A percentile compares a stretch with the other conserved stretches of the same genome.
phyloP scores from a whole-genome alignment of 2,888 invertebrate species.

The Maniola hyperantus region DNA sequence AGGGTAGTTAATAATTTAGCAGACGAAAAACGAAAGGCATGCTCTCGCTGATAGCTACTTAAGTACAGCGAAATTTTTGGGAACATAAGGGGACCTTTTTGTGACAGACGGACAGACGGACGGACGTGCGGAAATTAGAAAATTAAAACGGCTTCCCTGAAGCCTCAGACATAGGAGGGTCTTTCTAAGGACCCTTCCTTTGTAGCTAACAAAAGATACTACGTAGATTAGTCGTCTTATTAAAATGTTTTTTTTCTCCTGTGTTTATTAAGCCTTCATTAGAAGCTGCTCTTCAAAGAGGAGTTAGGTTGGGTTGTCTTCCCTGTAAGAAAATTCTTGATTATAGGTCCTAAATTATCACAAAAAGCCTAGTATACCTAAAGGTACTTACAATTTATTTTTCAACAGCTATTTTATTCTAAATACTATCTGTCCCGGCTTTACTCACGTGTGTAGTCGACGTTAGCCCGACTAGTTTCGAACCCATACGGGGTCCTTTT shows the following conservation, averaged over 20 bases:
- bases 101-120: conserved; percentile 34
- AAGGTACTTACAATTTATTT: no score
- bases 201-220: conserved; percentile 11
- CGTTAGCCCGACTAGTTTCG: no score
- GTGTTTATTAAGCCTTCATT: neutral
- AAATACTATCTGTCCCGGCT: no score
- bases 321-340: no score
- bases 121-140: conserved; percentile 37
- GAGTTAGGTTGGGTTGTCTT: neutral
- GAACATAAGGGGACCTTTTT: conserved; percentile 29
- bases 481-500: no score
- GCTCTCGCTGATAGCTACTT: conserved; percentile 2
- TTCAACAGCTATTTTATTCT: no score
- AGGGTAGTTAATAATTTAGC: neutral
- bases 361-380: neutral
- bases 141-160: conserved; percentile 39
- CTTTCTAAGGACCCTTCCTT: conserved; percentile 11
- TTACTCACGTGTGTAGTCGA: no score
- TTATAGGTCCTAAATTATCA: neutral
- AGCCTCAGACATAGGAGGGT: conserved; percentile 28
- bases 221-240: neutral
- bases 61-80: conserved; percentile 10
- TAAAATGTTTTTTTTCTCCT: neutral
- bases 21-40: conserved; percentile 9
- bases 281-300: neutral